Evolutionary conservation across 1,140 invertebrate genomes (phyloP).

Genomic region (Meloidogyne hapla): DNA sequence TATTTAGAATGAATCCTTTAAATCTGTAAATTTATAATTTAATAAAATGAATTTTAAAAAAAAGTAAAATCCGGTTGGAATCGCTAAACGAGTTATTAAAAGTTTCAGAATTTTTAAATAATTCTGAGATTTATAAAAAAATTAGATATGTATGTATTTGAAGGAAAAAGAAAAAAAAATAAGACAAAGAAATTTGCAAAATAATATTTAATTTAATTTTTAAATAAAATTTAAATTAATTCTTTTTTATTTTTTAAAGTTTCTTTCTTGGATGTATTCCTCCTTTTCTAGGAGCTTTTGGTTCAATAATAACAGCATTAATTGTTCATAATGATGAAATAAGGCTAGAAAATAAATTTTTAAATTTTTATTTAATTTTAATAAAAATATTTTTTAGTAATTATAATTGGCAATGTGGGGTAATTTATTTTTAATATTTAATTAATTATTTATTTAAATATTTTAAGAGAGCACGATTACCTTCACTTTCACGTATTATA

Average conservation of each 20-base stretch:
- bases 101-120: too few relatives aligned
- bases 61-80: too few relatives aligned
- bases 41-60: too few relatives aligned
- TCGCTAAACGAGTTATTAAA: too few relatives aligned
- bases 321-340: constrained; percentile 63
- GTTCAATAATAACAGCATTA: constrained; percentile 59
- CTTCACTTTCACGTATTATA: constrained; percentile 59
- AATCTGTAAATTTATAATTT: constrained; percentile 43
- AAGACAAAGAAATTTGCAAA: too few relatives aligned
- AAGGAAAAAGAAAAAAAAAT: too few relatives aligned
- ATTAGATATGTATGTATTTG: too few relatives aligned
- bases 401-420: constrained; percentile 64
- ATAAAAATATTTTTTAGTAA: constrained; percentile 29
- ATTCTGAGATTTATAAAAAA: too few relatives aligned
- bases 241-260: background rate
- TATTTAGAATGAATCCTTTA: constrained; percentile 48
- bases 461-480: constrained; percentile 54
- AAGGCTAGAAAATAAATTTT: constrained; percentile 40
- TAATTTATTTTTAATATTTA: constrained; percentile 34
- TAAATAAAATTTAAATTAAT: background rate
- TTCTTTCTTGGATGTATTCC: constrained; percentile 61
- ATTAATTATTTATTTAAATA: constrained; percentile 1
- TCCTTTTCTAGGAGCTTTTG: constrained; percentile 59
- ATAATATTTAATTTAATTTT: too few relatives aligned
- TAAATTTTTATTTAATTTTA: constrained; percentile 20